Percentiles rank a stretch among this genome's conserved stretches.
Conservation (phyloP, 2,888 invertebrate species). For the Poecilobothrus nobilitatus region DNA sequence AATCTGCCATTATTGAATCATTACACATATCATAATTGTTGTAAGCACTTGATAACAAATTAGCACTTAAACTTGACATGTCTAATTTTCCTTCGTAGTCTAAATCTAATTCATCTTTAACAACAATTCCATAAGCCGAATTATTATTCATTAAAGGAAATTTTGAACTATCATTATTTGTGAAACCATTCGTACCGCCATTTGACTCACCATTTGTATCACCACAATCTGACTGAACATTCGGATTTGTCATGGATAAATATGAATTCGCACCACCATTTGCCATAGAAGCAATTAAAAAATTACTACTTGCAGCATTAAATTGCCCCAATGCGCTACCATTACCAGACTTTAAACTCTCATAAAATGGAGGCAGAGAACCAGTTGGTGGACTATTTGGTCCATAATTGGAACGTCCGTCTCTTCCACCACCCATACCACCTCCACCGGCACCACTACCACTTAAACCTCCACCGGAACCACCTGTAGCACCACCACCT, state of each 20-base stretch:
- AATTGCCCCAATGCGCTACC: slow-evolving; percentile 61
- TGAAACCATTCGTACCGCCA: slow-evolving; percentile 29
- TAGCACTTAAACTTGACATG: slow-evolving; percentile 44
- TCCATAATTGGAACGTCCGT: slow-evolving; percentile 77
- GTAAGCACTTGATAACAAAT: slow-evolving; percentile 47
- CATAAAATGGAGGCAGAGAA: slow-evolving; percentile 81
- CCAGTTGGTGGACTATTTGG: slow-evolving; percentile 83
- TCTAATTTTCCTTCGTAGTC: slow-evolving; percentile 73
- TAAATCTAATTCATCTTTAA: slow-evolving; percentile 71
- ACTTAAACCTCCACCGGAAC: slow-evolving; percentile 45
- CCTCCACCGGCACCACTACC: slow-evolving; percentile 60
- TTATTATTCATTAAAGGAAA: slow-evolving; percentile 60
- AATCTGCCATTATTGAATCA: slow-evolving; percentile 76
- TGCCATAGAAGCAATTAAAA: slow-evolving; percentile 55
- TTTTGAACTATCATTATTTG: slow-evolving; percentile 42
- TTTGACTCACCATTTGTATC: slow-evolving; percentile 57
- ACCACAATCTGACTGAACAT: slow-evolving; percentile 33
- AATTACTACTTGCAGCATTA: slow-evolving; percentile 55
- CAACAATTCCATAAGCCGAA: slow-evolving; percentile 68
- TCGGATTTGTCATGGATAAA: slow-evolving; percentile 53
- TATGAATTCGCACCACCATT: slow-evolving; percentile 41
- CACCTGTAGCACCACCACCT: slow-evolving; percentile 50
- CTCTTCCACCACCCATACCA: slow-evolving; percentile 69
- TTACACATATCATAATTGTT: slow-evolving; percentile 53
- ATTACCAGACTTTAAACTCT: slow-evolving; percentile 72